A percentile compares a stretch with the other conserved stretches of the same genome.
Evolutionary conservation across 2,113 vertebrate species (phyloP).

Genomic region (Pongo pygmaeus): DNA sequence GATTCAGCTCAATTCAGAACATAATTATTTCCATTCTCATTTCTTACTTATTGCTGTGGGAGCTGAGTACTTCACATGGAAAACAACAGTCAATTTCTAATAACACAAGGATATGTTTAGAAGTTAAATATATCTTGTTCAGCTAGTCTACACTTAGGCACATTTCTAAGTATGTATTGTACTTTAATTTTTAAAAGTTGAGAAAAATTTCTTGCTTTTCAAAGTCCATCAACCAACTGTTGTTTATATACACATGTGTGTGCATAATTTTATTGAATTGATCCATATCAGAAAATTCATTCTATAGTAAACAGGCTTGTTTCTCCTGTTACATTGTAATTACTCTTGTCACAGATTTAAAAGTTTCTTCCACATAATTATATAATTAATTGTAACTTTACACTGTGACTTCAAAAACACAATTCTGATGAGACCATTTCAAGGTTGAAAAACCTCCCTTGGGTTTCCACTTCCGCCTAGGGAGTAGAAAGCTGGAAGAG

Average conservation of each 20-base stretch:
- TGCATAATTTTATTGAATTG: not conserved
- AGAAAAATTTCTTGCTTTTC: not conserved
- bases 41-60: not conserved
- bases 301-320: not conserved
- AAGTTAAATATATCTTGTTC: not conserved
- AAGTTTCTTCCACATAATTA: not conserved
- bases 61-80: not conserved
- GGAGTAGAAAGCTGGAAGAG: not conserved
- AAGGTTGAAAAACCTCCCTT: not conserved
- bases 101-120: not conserved
- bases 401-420: not conserved
- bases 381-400: not conserved
- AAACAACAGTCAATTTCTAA: not conserved
- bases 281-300: not conserved
- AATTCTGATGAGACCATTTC: not conserved
- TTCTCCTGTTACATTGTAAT: not conserved
- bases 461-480: not conserved
- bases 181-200: not conserved
- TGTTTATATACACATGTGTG: not conserved
- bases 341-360: not conserved
- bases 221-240: not conserved
- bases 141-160: not conserved
- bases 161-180: not conserved
- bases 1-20: constrained; percentile 28
- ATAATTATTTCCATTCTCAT: constrained; percentile 48